Conservation (phyloP, 2,888 invertebrate genomes). For the Sarcophaga subvicina region DNA sequence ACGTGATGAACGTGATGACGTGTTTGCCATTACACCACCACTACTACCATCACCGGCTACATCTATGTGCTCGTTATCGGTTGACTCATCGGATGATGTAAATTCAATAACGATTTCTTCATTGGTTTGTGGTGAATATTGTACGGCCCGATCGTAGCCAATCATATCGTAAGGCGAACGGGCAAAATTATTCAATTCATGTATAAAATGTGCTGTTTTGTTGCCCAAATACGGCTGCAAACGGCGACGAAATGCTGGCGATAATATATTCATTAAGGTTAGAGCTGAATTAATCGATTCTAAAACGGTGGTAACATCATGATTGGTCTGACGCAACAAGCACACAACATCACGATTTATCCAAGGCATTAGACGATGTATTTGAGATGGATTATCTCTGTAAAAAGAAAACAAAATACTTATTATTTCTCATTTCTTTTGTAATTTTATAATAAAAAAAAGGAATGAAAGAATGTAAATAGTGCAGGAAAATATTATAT, state of each 20-base stretch:
- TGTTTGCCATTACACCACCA: not conserved
- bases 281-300: constrained; percentile 88
- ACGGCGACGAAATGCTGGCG: constrained; percentile 86
- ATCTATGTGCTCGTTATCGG: constrained; percentile 72
- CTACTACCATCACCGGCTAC: constrained; percentile 58
- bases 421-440: too few relatives aligned
- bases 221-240: constrained; percentile 87
- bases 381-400: constrained; percentile 90
- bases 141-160: constrained; percentile 89
- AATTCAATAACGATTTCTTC: constrained; percentile 79
- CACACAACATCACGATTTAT: constrained; percentile 92
- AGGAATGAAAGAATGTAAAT: too few relatives aligned
- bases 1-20: constrained; percentile 52
- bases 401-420: constrained; percentile 71
- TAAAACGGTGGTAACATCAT: constrained; percentile 86
- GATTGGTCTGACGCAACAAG: constrained; percentile 84
- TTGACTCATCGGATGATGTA: constrained; percentile 75
- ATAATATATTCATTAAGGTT: constrained; percentile 84
- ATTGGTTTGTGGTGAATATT: constrained; percentile 83
- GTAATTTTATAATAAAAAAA: too few relatives aligned
- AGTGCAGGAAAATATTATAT: too few relatives aligned
- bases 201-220: constrained; percentile 92
- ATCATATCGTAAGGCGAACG: constrained; percentile 93
- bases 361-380: constrained; percentile 93
- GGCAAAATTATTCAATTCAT: constrained; percentile 94